Base-by-base conservation (phyloP, 2,113 vertebrate species). In the Pithys albifrons region DNA sequence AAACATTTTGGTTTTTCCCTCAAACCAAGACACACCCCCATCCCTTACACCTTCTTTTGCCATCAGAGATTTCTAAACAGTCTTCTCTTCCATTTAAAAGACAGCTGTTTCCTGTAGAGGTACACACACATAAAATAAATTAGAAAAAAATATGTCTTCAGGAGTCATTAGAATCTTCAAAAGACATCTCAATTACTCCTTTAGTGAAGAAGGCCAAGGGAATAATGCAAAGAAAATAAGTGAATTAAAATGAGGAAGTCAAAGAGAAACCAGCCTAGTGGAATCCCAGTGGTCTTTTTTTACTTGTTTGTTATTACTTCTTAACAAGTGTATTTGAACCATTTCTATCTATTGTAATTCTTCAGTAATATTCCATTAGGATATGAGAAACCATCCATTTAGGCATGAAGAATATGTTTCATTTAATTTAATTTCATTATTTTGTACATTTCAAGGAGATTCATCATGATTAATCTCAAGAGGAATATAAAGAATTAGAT, bases 401-500 rank as follows among this genome's bases (percentile, higher is more conserved):
- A 88, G 46, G 48, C 41, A 92, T 62, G 25, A 95, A 87, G 74
- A 93, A 69, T 90, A 89, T 48, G 51, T 88, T 96, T 88, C 6
- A 41, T 91, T 91, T 89, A 1, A 35, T 86, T 89, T 89, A 3
- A 41, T 85, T 90, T 90, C 39, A 90, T 80, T 89, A 87, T 80
- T 87, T 94, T 81, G 41, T 49, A 86, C 37, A 77, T 89, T 93
- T 94, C 61, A 66, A 92, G 88, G 52, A 81, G 57, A 73, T 95
- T 96, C 93, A 93, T 93, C 62, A 92, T 0, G 0, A 92, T 92
- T 89, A 95, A 92, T 92, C 84, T 94, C 89, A 88, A 91, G 66
- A 88, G 89, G n/a, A 84, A 85, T 54, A 93, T 95, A 95, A 89
- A 39, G 9, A 94, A 76, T 89, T 72, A n/a, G 66, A 92, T 82